phyloP scores from a whole-genome alignment of 2,797 vertebrate genomes.

The Acrocephalus scirpaceus region DNA sequence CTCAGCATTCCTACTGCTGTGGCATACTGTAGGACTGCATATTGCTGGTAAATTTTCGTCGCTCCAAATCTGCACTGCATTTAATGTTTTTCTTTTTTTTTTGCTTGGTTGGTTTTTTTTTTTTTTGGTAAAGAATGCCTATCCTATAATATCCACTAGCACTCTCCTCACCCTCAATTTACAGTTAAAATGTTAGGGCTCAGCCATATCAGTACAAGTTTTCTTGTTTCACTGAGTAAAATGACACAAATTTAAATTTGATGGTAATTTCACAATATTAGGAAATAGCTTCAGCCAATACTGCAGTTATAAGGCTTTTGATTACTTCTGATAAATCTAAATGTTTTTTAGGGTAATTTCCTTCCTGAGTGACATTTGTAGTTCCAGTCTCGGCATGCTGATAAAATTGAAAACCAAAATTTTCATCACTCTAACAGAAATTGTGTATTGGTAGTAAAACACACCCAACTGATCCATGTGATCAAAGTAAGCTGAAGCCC shows the following conservation, averaged over 20 bases:
- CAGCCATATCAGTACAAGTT: not conserved
- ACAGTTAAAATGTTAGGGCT: not conserved
- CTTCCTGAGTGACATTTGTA: not conserved
- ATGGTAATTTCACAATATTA: not conserved
- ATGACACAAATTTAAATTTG: not conserved
- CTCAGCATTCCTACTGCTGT: not conserved
- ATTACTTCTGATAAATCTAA: not conserved
- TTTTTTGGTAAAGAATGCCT: not conserved
- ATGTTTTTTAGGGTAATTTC: not conserved
- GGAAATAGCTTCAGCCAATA: not conserved
- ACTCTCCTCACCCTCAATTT: not conserved
- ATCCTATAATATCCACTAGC: not conserved
- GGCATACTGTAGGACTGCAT: not conserved
- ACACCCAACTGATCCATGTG: not conserved
- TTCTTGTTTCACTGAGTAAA: not conserved
- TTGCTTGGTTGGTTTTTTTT: not conserved
- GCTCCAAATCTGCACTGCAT: not conserved
- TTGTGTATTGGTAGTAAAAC: not conserved
- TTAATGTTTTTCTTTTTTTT: not conserved
- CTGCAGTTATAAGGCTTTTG: not conserved
- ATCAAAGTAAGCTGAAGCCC: not conserved
- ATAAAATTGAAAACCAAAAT: not conserved
- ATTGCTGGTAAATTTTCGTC: not conserved
- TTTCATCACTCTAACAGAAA: not conserved
- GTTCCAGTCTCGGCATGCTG: not conserved